Conservation (phyloP, 2,888 invertebrate genomes). For the Drosophila prostipennis region DNA sequence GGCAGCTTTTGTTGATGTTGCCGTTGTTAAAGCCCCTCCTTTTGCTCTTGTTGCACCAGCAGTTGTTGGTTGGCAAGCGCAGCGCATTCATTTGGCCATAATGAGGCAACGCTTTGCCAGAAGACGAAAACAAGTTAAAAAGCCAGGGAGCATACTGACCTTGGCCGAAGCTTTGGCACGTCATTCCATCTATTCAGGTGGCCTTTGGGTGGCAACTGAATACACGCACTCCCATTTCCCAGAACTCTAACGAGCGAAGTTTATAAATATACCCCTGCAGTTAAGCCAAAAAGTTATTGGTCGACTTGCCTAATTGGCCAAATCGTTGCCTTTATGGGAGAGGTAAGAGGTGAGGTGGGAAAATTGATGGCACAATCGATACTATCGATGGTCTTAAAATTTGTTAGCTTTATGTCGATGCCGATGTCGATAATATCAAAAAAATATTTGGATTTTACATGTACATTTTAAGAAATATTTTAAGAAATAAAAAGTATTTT, state of each 20-base stretch:
- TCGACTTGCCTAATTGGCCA: background rate
- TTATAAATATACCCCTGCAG: background rate
- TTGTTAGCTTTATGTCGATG: no score
- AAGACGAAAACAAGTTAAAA: slow-evolving; percentile 1
- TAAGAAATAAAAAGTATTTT: no score
- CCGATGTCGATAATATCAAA: no score
- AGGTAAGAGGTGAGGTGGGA: no score
- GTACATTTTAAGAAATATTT: no score
- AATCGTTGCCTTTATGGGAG: no score
- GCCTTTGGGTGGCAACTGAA: background rate
- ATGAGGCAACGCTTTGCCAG: slow-evolving; percentile 18
- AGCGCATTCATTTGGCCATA: slow-evolving; percentile 23
- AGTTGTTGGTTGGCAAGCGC: slow-evolving; percentile 1
- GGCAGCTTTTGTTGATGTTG: slow-evolving; percentile 47
- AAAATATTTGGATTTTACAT: no score
- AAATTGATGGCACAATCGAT: no score
- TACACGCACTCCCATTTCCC: no score
- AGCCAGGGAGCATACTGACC: background rate
- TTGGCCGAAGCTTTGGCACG: slow-evolving; percentile 4
- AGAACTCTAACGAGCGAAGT: background rate
- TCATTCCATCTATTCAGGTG: slow-evolving; percentile 2
- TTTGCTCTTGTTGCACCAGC: background rate
- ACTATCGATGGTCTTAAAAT: no score
- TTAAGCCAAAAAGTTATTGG: background rate
- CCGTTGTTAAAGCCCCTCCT: background rate